Evolutionary conservation across 2,113 vertebrate species (phyloP), one percentile per base, ranked within the genome.

Genomic region (Columba janthina): DNA sequence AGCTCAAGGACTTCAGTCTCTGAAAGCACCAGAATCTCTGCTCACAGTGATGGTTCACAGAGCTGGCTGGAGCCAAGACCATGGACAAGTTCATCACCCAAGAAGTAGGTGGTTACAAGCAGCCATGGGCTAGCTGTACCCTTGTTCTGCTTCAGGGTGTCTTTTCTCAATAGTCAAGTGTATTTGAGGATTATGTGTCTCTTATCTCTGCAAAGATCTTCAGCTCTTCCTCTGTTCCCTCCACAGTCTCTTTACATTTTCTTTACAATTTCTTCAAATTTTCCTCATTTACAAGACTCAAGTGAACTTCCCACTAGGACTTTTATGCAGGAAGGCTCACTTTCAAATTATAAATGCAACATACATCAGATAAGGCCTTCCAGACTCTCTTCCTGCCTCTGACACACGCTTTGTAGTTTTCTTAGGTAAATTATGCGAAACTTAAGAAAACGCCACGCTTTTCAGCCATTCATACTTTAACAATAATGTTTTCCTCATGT

Each of bases 401-500:
- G 11, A 86, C 57, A 95, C 8, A 64, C 42, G 20, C 82, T 94
- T 75, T 88, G 48, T 74, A 75, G 57, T 15, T 80, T 26, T 48
- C 67, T 60, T 34, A 66, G 34, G 44, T 56, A 94, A 92, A 86
- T 5, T 40, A 69, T 36, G 88, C 0, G 4, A 89, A 89, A 60
- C 28, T 72, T 81, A 75, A 69, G 83, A 74, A 88, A 80, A 77
- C 2, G 17, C 10, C 34, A 58, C 1, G 10, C 75, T 79, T 93
- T 70, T 67, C 82, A 86, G 57, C 34, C 16, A 77, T 74, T 95
- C 3, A 4, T 53, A 67, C 58, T 72, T 88, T 10, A 88, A 85
- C 71, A 96, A 91, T 78, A 90, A 85, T 6, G 38, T 75, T 84
- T 92, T 93, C 60, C 76, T 95, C 58, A 44, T 74, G 69, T 28